Base-by-base conservation (phyloP, 1,140 invertebrate species). In the Brachionus paranguensis region DNA sequence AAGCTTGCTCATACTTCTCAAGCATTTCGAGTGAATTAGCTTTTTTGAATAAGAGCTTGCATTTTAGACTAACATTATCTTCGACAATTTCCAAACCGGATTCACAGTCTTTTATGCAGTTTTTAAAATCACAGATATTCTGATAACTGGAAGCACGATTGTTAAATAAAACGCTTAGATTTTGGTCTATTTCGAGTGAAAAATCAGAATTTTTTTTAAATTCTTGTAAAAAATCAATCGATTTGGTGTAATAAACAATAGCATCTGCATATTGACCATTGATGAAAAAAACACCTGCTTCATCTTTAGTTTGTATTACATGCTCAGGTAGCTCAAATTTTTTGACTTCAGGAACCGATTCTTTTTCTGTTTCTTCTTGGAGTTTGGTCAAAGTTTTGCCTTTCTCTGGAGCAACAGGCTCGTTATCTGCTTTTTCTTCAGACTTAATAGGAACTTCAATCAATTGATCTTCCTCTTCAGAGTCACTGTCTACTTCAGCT, bases 251-350 rank as follows among this genome's bases (percentile, higher is more conserved):
- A 10, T 43, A 17, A 29, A 65, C 53, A 41, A 68, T 43, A 20
- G 78, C 78, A 12, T 81, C 78, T 10, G 33, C 78, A 68, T 81
- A 81, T 68, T 81, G 78, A 20, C 78, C 78, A 37, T 37, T 81
- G 3, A 37, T 41, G 33, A 81, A 81, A 14, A 43, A 64, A 41
- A 37, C 12, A 37, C n/a, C 33, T 45, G 50, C 78, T 81, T 81
- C 65, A 64, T 81, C 53, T 45, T 60, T 81, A 12, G 11, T 10
- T 47, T 81, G 7, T 24, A 43, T 12, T 0, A 81, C 17, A 0
- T 12, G 6, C 10, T 60, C 78, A 8, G 78, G 78, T 5, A 81
- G n/a, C 55, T 81, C 10, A 64, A 68, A 68, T 64, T 17, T 79
- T 64, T 79, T 55, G 0, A 41, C 41, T 29, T 37, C 74, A 47